Conservation (phyloP, 1,140 invertebrate species). For the Aphelenchoides besseyi region DNA sequence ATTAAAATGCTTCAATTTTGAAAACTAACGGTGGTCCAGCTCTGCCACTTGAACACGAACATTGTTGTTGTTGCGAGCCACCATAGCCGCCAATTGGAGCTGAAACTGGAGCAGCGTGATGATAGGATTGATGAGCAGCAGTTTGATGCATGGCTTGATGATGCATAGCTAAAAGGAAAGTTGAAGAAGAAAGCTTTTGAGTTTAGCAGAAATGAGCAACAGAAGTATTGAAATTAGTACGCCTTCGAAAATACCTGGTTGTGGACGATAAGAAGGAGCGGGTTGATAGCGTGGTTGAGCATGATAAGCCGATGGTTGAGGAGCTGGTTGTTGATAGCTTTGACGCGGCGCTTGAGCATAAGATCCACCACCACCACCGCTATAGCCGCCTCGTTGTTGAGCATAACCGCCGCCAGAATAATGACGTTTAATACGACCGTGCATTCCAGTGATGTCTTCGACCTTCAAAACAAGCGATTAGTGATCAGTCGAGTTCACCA, state of each 20-base stretch:
- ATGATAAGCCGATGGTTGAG: not conserved
- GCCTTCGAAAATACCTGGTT: not conserved
- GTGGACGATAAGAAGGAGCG: not conserved
- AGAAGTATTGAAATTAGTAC: not conserved
- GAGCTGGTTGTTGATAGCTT: constrained; percentile 14
- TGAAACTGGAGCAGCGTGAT: not conserved
- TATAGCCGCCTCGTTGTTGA: constrained; percentile 6
- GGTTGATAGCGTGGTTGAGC: constrained; percentile 10
- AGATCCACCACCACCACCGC: constrained; percentile 16
- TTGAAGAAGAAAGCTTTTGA: not conserved
- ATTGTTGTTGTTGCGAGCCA: not conserved
- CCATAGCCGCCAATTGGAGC: not conserved
- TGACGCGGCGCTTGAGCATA: not conserved
- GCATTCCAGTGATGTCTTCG: constrained; percentile 2
- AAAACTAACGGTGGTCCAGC: constrained; percentile 12
- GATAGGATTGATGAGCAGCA: not conserved
- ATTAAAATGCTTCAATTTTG: too few species aligned
- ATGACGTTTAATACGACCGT: constrained; percentile 23
- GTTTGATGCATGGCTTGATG: constrained; percentile 17
- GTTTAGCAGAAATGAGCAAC: not conserved
- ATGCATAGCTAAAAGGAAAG: not conserved
- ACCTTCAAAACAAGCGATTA: too few species aligned
- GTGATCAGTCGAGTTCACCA: too few species aligned
- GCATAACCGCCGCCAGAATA: constrained; percentile 5
- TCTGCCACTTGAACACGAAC: not conserved